Conservation (phyloP, 2,113 vertebrate genomes). For the Chrysochloris asiatica region DNA sequence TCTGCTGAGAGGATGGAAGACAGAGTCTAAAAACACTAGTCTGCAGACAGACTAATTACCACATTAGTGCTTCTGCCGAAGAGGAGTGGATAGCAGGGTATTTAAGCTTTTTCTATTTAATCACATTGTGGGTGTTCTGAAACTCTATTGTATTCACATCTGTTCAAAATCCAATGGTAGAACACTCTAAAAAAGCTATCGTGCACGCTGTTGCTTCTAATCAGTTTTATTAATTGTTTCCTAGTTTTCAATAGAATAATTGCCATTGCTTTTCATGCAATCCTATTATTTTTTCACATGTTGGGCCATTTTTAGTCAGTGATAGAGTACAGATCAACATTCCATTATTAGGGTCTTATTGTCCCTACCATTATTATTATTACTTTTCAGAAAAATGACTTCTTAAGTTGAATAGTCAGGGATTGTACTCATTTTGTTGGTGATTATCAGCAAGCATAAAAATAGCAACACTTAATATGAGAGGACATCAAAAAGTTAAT, state of each 20-base stretch:
- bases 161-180: background rate
- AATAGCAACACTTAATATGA: too few species aligned
- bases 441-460: background rate
- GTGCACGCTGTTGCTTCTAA: background rate
- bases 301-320: background rate
- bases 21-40: slow-evolving; percentile 4
- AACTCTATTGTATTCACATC: slow-evolving; percentile 22
- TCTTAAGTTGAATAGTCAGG: too few species aligned
- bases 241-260: slow-evolving; percentile 58
- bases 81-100: background rate
- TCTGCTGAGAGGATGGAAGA: background rate
- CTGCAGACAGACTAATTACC: slow-evolving; percentile 31
- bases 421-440: background rate
- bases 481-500: too few species aligned
- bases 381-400: too few species aligned
- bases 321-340: background rate
- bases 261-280: background rate
- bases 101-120: slow-evolving; percentile 49
- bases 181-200: background rate
- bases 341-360: background rate
- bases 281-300: background rate
- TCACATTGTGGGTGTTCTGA: slow-evolving; percentile 22
- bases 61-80: background rate
- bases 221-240: slow-evolving; percentile 64
- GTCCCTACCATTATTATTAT: background rate